Percentiles rank a stretch among this genome's conserved stretches.
Evolutionary conservation across 1,140 invertebrate species (phyloP).

Genomic region (Drosophila tani): DNA sequence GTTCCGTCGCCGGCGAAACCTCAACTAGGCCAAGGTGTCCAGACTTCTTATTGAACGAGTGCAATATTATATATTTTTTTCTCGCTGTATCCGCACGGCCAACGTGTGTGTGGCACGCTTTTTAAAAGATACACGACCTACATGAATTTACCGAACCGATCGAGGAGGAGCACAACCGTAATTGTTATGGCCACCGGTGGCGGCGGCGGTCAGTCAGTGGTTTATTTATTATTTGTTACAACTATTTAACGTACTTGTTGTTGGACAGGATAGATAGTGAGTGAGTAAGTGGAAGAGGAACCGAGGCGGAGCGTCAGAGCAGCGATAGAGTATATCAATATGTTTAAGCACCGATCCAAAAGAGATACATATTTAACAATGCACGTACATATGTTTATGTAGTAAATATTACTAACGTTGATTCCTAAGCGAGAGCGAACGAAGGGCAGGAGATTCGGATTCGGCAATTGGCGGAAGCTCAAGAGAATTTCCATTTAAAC

Average conservation of each 20-base stretch:
- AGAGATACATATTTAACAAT: constrained; percentile 69
- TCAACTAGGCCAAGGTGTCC: constrained; percentile 59
- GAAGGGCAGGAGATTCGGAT: not conserved
- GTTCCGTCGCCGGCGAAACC: constrained; percentile 87
- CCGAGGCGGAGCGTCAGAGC: constrained; percentile 9
- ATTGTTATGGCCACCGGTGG: constrained; percentile 60
- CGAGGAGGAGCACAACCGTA: constrained; percentile 13
- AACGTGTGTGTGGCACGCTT: constrained; percentile 26
- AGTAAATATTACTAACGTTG: constrained; percentile 58
- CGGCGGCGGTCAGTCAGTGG: constrained; percentile 28
- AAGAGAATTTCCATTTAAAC: constrained; percentile 68
- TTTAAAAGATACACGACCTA: constrained; percentile 27
- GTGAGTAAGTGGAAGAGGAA: not conserved
- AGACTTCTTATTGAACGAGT: constrained; percentile 44
- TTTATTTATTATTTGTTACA: constrained; percentile 70
- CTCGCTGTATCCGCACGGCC: constrained; percentile 32
- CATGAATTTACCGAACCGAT: constrained; percentile 40
- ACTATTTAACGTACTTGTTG: constrained; percentile 57
- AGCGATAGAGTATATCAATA: constrained; percentile 70
- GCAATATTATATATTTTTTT: constrained; percentile 59
- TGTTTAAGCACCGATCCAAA: constrained; percentile 74
- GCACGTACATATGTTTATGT: constrained; percentile 64
- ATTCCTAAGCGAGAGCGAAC: constrained; percentile 54
- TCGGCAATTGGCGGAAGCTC: constrained; percentile 33
- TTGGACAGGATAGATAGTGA: constrained; percentile 20